A percentile compares a stretch with the other conserved stretches of the same genome.
These are phyloP conservation scores for Kuschelorhynchus macadamiae DNA, from an alignment of 2,888 invertebrate genomes.

Conservation along the genomic window DNA sequence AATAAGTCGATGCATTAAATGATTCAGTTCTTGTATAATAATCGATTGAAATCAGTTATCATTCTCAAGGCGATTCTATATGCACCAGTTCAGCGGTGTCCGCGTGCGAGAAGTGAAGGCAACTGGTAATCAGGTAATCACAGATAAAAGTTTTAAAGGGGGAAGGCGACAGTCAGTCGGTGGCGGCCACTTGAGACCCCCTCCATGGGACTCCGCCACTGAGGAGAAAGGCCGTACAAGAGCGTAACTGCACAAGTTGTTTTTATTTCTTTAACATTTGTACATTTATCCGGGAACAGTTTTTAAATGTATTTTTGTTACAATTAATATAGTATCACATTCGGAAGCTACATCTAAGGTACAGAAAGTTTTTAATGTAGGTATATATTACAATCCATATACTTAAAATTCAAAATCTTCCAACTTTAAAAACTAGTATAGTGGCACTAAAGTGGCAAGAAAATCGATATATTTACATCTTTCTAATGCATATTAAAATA, in stretches of 20 bases:
- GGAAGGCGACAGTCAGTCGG: constrained; percentile 38
- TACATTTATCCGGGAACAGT: neutral
- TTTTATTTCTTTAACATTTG: constrained; percentile 11
- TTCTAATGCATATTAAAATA: no score
- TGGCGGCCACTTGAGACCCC: constrained; percentile 33
- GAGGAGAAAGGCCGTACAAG: constrained; percentile 47
- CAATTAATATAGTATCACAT: no score
- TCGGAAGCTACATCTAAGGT: no score
- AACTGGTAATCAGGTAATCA: no score
- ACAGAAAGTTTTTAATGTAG: no score
- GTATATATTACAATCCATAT: no score
- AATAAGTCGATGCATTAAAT: no score
- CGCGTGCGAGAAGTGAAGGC: constrained; percentile 45
- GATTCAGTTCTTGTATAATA: neutral
- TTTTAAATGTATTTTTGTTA: constrained; percentile 5
- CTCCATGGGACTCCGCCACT: constrained; percentile 28
- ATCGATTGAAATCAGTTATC: constrained; percentile 3
- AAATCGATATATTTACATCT: no score
- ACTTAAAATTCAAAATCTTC: no score
- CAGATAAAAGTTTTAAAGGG: no score
- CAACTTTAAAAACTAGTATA: no score
- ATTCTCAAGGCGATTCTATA: constrained; percentile 27
- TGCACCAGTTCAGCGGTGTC: constrained; percentile 28
- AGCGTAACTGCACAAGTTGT: constrained; percentile 13
- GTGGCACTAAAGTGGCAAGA: no score